A percentile compares a stretch with the other conserved stretches of the same genome.
Conservation (phyloP, 2,888 invertebrate genomes). For the Argyra leucocephala region DNA sequence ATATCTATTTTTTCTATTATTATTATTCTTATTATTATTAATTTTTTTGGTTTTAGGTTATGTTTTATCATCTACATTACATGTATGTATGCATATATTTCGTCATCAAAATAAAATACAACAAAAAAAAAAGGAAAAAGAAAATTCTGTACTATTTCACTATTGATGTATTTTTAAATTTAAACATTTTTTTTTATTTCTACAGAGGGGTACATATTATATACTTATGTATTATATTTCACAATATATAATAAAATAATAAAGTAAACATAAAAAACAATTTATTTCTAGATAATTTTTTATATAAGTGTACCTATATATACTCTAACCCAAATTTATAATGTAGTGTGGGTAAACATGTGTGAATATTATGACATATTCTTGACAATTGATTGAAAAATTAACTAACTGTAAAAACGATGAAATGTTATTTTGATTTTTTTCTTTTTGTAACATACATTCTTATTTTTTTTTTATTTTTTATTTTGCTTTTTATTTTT, state of each 20-base stretch:
- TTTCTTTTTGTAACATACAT: background rate
- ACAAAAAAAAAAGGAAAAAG: too few relatives aligned
- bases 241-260: too few relatives aligned
- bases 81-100: too few relatives aligned
- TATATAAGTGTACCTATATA: background rate
- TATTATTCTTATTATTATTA: background rate
- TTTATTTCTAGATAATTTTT: too few relatives aligned
- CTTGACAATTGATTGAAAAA: constrained; percentile 3
- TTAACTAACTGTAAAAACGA: background rate
- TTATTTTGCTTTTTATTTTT: background rate
- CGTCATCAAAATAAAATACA: too few relatives aligned
- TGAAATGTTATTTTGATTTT: background rate
- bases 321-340: too few relatives aligned
- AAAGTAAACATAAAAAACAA: too few relatives aligned
- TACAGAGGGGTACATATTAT: too few relatives aligned
- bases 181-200: too few relatives aligned
- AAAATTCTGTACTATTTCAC: too few relatives aligned
- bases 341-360: background rate
- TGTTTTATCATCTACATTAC: background rate
- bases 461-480: background rate
- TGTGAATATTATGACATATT: constrained; percentile 3
- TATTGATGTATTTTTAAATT: too few relatives aligned
- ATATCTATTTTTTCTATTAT: background rate
- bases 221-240: too few relatives aligned
- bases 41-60: background rate